These are phyloP conservation scores for Serilophus lunatus DNA, from an alignment of 2,113 vertebrate genomes.

Conservation along the genomic window DNA sequence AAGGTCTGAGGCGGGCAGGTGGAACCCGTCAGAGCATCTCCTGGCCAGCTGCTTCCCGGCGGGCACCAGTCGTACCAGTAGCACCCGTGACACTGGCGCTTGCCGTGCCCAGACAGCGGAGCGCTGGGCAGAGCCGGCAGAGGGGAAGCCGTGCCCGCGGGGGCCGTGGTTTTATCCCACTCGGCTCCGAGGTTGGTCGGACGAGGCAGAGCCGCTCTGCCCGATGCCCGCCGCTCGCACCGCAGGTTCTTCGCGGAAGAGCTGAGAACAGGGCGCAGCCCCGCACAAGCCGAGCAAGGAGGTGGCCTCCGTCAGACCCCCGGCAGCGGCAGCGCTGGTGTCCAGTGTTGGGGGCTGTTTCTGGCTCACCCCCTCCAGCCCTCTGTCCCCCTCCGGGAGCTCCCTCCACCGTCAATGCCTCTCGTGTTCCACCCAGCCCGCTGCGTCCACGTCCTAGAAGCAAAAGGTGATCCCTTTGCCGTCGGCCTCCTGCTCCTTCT, in stretches of 20 bases:
- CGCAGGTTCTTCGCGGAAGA: background rate
- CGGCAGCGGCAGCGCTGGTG: background rate
- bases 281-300: background rate
- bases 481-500: background rate
- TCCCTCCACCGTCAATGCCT: background rate
- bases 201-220: background rate
- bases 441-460: background rate
- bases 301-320: background rate
- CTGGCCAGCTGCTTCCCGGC: background rate
- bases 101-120: background rate
- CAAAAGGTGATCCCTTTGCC: background rate
- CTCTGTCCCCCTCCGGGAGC: background rate
- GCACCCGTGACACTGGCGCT: background rate
- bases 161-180: background rate
- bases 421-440: fast-evolving
- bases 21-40: background rate
- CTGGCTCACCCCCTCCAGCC: background rate
- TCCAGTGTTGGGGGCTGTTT: background rate
- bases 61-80: background rate
- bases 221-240: background rate
- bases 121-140: background rate
- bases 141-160: background rate
- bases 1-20: background rate
- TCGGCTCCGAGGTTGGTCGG: background rate
- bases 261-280: background rate